These are phyloP conservation scores for Sitophilus oryzae DNA, from an alignment of 1,140 invertebrate species.

Conservation along the genomic window DNA sequence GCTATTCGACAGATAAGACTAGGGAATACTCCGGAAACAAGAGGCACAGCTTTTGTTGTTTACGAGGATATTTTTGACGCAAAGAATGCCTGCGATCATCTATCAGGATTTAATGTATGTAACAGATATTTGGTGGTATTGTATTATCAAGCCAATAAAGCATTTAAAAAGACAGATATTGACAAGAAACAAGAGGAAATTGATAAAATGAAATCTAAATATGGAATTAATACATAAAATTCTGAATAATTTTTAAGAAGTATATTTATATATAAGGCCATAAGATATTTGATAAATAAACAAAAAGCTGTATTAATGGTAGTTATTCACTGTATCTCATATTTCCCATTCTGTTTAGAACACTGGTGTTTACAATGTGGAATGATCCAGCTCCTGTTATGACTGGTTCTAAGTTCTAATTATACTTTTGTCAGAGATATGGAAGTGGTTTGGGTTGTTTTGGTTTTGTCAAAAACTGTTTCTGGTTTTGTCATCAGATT, in stretches of 20 bases:
- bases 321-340: not conserved
- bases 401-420: conserved; percentile 23
- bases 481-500: conserved; percentile 19
- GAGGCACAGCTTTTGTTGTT: conserved; percentile 98
- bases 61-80: conserved; percentile 99
- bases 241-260: not conserved
- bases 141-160: conserved; percentile 92
- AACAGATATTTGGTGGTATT: conserved; percentile 97
- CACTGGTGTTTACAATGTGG: conserved; percentile 20
- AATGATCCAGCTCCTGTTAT: conserved; percentile 28
- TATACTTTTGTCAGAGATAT: too few relatives aligned
- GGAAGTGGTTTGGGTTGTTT: too few relatives aligned
- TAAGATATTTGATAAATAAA: conserved; percentile 1
- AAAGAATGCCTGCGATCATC: conserved; percentile 98
- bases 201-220: conserved; percentile 94
- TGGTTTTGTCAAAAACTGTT: too few relatives aligned
- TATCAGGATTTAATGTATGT: conserved; percentile 98
- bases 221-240: conserved; percentile 55
- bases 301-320: not conserved
- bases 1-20: conserved; percentile 97
- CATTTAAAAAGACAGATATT: conserved; percentile 93
- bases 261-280: not conserved
- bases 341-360: conserved; percentile 14
- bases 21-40: conserved; percentile 96
- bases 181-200: conserved; percentile 97